Evolutionary conservation across 2,888 invertebrate species (phyloP).

Genomic region (Incurvaria masculella): DNA sequence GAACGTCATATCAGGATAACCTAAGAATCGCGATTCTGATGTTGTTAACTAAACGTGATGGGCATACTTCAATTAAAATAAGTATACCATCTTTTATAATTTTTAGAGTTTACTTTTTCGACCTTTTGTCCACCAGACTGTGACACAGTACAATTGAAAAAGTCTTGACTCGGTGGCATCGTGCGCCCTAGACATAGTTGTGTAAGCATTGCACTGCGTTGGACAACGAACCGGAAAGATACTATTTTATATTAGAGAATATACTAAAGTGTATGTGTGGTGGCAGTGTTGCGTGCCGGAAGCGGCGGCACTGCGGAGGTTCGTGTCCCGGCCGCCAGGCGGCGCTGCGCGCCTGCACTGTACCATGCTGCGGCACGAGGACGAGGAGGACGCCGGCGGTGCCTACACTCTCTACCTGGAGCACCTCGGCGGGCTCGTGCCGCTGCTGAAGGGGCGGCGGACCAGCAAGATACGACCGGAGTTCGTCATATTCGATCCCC

Average conservation of each 20-base stretch:
- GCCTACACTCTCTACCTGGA: constrained; percentile 91
- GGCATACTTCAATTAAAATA: no score
- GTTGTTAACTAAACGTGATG: no score
- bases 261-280: not conserved
- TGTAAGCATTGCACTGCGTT: no score
- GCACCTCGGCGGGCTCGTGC: constrained; percentile 94
- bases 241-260: not conserved
- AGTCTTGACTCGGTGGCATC: no score
- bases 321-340: constrained; percentile 86
- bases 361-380: constrained; percentile 94
- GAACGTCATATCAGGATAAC: no score
- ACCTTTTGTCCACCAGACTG: no score
- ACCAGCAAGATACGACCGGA: constrained; percentile 97
- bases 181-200: no score
- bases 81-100: no score
- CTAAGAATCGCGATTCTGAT: no score
- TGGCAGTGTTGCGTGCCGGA: constrained; percentile 92
- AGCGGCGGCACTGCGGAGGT: constrained; percentile 80
- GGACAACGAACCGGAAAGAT: not conserved
- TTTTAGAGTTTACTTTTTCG: no score
- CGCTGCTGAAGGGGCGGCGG: constrained; percentile 90
- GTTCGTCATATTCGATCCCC: constrained; percentile 95
- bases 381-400: constrained; percentile 71
- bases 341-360: constrained; percentile 88
- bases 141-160: no score